These are phyloP conservation scores for Luidia sarsii DNA, from an alignment of 53 echinoderm and acorn worm genomes.

Conservation along the genomic window DNA sequence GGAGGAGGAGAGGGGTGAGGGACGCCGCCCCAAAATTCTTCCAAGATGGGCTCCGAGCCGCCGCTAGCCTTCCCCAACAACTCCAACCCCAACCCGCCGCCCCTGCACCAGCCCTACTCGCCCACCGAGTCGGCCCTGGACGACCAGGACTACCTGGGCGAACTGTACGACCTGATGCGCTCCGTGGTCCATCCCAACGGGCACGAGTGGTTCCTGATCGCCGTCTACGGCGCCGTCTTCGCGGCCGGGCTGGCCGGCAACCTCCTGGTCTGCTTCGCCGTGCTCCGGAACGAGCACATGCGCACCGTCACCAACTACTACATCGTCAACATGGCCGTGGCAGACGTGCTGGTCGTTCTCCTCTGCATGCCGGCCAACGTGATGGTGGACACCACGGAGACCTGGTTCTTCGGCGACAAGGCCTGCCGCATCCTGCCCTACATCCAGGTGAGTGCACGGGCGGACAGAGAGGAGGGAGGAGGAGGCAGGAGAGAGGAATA, in stretches of 20 bases:
- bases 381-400: slow-evolving; percentile 69
- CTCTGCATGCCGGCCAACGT: slow-evolving; percentile 74
- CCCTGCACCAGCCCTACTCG: background rate
- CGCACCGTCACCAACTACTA: slow-evolving; percentile 86
- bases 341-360: slow-evolving; percentile 73
- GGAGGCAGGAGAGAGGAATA: background rate
- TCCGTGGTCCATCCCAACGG: slow-evolving; percentile 57
- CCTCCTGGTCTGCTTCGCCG: slow-evolving; percentile 73
- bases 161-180: slow-evolving; percentile 36
- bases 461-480: background rate
- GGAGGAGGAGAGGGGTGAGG: too few species aligned
- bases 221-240: slow-evolving; percentile 62
- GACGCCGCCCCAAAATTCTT: too few species aligned
- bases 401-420: slow-evolving; percentile 81
- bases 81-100: slow-evolving; percentile 13
- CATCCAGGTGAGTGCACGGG: slow-evolving; percentile 65
- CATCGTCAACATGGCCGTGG: slow-evolving; percentile 73
- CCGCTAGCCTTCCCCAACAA: background rate
- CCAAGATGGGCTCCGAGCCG: slow-evolving; percentile 30
- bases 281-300: slow-evolving; percentile 81
- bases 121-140: background rate
- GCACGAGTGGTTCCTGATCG: slow-evolving; percentile 81
- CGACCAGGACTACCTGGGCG: slow-evolving; percentile 1
- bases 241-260: slow-evolving; percentile 71
- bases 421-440: slow-evolving; percentile 73